A percentile compares a stretch with the other conserved stretches of the same genome.
These are phyloP conservation scores for Myotis daubentonii DNA, from an alignment of 2,797 vertebrate genomes.

Conservation along the genomic window DNA sequence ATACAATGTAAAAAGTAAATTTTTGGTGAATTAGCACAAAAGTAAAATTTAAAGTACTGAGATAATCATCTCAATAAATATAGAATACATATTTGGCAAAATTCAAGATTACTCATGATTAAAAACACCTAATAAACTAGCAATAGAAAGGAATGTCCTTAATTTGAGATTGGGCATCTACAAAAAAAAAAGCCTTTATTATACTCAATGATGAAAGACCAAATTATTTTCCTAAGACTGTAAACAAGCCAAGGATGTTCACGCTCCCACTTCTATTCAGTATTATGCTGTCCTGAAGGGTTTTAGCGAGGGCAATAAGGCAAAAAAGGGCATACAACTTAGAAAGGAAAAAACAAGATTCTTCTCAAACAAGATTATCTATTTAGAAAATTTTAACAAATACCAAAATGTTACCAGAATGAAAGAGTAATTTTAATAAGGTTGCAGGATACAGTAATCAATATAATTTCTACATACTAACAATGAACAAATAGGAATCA, in stretches of 20 bases:
- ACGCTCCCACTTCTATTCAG: not conserved
- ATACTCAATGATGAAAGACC: not conserved
- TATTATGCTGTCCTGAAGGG: not conserved
- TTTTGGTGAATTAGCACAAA: slow-evolving; percentile 5
- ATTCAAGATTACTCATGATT: slow-evolving; percentile 37
- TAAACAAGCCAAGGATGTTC: not conserved
- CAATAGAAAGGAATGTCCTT: slow-evolving; percentile 43
- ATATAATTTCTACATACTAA: not conserved
- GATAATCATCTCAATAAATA: not conserved
- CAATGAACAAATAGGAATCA: not conserved
- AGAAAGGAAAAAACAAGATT: slow-evolving; percentile 25
- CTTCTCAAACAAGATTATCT: not conserved
- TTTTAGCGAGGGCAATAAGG: not conserved
- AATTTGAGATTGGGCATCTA: not conserved
- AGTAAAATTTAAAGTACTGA: slow-evolving; percentile 11
- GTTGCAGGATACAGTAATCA: not conserved
- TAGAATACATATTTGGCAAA: slow-evolving; percentile 3
- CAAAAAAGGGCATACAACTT: not conserved
- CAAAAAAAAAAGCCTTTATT: slow-evolving; percentile 31
- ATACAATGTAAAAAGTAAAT: slow-evolving; percentile 38
- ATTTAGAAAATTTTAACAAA: slow-evolving; percentile 27
- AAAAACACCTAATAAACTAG: slow-evolving; percentile 36
- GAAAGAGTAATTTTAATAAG: slow-evolving; percentile 51
- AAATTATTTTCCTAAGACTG: not conserved
- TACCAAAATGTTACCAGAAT: slow-evolving; percentile 34